A percentile compares a stretch with the other conserved stretches of the same genome.
phyloP scores from a whole-genome alignment of 2,113 vertebrate species.

The Perca fluviatilis region DNA sequence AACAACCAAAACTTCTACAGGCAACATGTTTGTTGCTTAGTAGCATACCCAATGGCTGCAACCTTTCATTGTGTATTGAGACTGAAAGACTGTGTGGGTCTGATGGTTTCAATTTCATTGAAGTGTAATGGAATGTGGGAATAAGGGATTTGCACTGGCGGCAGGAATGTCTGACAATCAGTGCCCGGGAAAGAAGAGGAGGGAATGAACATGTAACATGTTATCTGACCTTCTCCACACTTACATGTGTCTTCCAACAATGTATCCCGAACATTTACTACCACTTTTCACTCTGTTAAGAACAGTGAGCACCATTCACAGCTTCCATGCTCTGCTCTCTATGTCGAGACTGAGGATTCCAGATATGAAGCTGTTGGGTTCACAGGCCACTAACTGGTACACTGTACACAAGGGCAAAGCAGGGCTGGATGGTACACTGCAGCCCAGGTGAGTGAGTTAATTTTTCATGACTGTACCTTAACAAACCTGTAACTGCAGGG shows the following conservation, averaged over 20 bases:
- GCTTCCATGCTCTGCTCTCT: background rate
- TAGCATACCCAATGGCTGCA: background rate
- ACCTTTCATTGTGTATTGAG: background rate
- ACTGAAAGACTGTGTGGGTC: background rate
- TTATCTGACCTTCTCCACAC: background rate
- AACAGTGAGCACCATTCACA: constrained; percentile 1
- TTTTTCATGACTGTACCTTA: background rate
- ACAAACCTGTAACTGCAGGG: background rate
- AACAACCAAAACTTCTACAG: background rate
- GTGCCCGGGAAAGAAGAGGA: background rate
- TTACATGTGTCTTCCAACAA: background rate
- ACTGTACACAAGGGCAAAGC: background rate
- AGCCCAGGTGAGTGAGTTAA: background rate
- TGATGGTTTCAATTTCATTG: constrained; percentile 10
- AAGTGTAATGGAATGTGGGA: constrained; percentile 57
- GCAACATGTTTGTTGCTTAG: background rate
- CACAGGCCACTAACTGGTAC: background rate
- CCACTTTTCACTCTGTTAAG: background rate
- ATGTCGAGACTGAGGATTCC: background rate
- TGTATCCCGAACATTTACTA: background rate
- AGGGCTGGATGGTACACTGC: background rate
- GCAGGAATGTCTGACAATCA: constrained; percentile 8
- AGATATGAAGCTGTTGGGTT: background rate
- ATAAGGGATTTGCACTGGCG: constrained; percentile 46
- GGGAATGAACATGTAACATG: background rate